A percentile compares a stretch with the other conserved stretches of the same genome.
Conservation (phyloP, 2,888 invertebrate species). For the Drosophila eohydei region DNA sequence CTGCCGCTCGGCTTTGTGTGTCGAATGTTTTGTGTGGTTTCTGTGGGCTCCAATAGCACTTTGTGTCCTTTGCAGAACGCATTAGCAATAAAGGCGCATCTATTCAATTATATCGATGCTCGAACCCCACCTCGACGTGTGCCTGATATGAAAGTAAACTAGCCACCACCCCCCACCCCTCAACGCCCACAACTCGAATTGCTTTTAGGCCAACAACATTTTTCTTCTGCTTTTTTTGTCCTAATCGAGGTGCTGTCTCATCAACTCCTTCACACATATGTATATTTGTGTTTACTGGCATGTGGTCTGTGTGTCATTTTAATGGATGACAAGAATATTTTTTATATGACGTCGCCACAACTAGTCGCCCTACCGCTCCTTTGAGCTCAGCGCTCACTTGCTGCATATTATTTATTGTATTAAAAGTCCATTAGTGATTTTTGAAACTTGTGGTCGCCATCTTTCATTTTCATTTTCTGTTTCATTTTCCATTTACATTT, state of each 20-base stretch:
- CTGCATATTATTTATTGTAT: constrained; percentile 77
- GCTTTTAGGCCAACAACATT: constrained; percentile 41
- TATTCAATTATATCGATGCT: constrained; percentile 73
- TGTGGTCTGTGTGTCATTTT: constrained; percentile 42
- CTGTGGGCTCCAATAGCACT: constrained; percentile 69
- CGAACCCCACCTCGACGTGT: background rate
- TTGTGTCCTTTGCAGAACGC: constrained; percentile 42
- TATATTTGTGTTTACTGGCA: background rate
- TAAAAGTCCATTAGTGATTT: constrained; percentile 81
- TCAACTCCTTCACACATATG: constrained; percentile 14
- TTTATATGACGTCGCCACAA: constrained; percentile 3
- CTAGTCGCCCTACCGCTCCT: constrained; percentile 2
- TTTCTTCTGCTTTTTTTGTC: background rate
- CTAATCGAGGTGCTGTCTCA: constrained; percentile 31
- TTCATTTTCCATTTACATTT: constrained; percentile 71
- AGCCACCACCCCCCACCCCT: background rate
- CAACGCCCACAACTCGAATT: background rate
- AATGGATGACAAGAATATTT: constrained; percentile 73
- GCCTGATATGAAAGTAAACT: constrained; percentile 18
- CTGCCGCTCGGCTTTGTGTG: constrained; percentile 22
- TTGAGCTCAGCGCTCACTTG: constrained; percentile 5
- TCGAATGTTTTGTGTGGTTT: constrained; percentile 60
- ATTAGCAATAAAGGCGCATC: constrained; percentile 74
- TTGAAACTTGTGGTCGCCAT: constrained; percentile 80
- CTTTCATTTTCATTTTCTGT: constrained; percentile 75